These are phyloP conservation scores for Berghia stephanieae DNA, from an alignment of 1,140 invertebrate genomes.

Conservation along the genomic window DNA sequence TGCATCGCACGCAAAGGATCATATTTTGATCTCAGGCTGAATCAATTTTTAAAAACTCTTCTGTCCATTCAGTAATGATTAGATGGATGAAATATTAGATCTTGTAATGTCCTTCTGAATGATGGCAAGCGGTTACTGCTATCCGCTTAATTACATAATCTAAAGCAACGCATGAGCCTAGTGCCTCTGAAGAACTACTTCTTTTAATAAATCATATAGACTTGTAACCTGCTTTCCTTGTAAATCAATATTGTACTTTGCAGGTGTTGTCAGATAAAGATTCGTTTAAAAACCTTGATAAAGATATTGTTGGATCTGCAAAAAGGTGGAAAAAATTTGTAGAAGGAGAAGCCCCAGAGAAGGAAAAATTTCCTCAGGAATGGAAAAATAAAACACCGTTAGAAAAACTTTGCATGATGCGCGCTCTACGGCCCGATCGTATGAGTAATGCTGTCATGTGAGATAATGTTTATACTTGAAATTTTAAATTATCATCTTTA, in stretches of 20 bases:
- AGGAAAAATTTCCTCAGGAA: conserved; percentile 96
- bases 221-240: not conserved
- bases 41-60: no score
- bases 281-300: conserved; percentile 92
- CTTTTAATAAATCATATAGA: not conserved
- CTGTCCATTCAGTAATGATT: no score
- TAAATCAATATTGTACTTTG: no score
- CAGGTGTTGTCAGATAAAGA: conserved; percentile 80
- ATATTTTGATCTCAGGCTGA: no score
- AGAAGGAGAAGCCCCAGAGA: conserved; percentile 92
- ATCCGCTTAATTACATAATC: no score
- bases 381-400: conserved; percentile 96
- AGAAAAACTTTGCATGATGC: conserved; percentile 92
- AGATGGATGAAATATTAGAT: no score
- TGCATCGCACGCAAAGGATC: no score
- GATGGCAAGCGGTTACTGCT: no score
- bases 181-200: no score
- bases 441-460: conserved; percentile 84
- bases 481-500: no score
- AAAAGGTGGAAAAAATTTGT: conserved; percentile 97
- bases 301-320: conserved; percentile 93
- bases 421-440: conserved; percentile 90
- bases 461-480: conserved; percentile 30
- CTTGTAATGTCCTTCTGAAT: no score
- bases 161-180: not conserved